These are phyloP conservation scores for Phortica okadai DNA, from an alignment of 2,888 invertebrate species.

Conservation along the genomic window DNA sequence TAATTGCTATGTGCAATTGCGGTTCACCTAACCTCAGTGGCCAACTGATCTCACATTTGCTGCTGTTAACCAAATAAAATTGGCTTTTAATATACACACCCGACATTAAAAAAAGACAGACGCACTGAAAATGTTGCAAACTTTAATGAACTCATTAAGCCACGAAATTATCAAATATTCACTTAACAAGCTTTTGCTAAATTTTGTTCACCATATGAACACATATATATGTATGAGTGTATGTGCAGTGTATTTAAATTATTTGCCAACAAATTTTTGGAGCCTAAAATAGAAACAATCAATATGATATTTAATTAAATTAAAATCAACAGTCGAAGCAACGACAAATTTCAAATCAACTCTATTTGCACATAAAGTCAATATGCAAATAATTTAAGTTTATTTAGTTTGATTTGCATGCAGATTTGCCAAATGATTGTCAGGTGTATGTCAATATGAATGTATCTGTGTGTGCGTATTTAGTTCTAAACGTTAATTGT, in stretches of 20 bases:
- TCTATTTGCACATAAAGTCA: slow-evolving; percentile 22
- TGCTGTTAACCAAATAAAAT: neutral
- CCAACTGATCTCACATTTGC: neutral
- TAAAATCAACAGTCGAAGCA: slow-evolving; percentile 15
- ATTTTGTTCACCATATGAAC: neutral
- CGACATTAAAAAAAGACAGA: neutral
- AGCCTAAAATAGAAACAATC: neutral
- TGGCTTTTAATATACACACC: neutral
- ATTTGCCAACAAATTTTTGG: neutral
- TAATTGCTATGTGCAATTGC: slow-evolving; percentile 11
- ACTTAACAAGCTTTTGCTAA: neutral
- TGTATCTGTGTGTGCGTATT: neutral
- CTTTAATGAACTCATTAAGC: slow-evolving; percentile 22
- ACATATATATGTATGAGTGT: neutral
- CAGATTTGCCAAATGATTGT: neutral
- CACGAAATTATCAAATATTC: slow-evolving; percentile 2
- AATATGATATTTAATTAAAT: slow-evolving; percentile 30
- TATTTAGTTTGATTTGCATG: slow-evolving; percentile 19
- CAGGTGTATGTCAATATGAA: neutral
- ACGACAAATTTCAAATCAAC: slow-evolving; percentile 24
- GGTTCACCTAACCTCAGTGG: neutral
- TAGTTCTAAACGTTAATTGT: slow-evolving; percentile 5
- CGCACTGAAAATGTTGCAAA: neutral
- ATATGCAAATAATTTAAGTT: slow-evolving; percentile 28
- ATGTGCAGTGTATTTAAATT: neutral